Evolutionary conservation across 2,113 vertebrate genomes (phyloP).

Genomic region (Triplophysa rosa): DNA sequence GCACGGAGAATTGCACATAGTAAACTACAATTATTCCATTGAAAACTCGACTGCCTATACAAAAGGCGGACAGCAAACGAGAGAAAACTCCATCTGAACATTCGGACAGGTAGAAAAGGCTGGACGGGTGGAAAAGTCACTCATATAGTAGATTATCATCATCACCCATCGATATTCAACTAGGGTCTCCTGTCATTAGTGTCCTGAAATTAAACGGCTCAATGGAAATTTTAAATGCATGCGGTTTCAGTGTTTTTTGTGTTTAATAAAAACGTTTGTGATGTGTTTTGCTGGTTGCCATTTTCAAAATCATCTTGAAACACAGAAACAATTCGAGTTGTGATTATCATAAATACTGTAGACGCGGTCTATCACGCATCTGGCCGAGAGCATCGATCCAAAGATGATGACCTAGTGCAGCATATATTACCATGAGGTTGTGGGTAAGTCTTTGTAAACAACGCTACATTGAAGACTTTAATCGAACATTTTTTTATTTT

Average conservation of each 20-base stretch:
- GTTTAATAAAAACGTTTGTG: too few species aligned
- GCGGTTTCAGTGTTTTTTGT: too few species aligned
- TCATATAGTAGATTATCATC: too few species aligned
- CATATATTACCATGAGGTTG: neutral
- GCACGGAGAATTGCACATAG: conserved; percentile 16
- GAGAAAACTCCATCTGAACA: neutral
- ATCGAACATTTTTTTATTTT: neutral
- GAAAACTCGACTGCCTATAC: neutral
- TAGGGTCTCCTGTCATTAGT: too few species aligned
- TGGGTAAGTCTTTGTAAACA: neutral
- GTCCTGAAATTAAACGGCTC: too few species aligned
- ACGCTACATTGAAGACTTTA: neutral
- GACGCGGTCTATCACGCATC: neutral
- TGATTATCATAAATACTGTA: neutral
- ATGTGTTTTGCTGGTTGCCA: neutral
- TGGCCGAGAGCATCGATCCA: neutral
- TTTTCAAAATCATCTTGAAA: neutral
- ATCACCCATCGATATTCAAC: too few species aligned
- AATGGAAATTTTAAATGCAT: neutral
- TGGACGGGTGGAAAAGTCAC: too few species aligned
- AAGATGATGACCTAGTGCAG: neutral
- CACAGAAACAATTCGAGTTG: neutral
- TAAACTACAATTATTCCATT: neutral
- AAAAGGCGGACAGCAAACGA: neutral
- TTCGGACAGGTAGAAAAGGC: neutral